These are phyloP conservation scores for Liparis tanakae DNA, from an alignment of 2,797 vertebrate genomes.

Conservation along the genomic window DNA sequence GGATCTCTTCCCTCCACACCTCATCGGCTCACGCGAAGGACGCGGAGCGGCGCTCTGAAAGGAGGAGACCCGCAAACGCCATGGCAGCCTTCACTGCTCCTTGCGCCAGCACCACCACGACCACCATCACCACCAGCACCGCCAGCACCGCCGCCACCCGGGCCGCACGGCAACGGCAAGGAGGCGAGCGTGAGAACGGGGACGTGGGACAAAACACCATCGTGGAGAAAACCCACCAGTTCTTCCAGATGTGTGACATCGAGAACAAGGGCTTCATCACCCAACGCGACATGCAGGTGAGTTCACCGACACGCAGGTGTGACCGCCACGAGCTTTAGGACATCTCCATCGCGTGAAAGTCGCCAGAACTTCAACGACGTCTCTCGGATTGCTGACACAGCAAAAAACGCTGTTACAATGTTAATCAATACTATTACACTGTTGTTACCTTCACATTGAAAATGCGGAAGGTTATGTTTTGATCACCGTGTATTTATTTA, in stretches of 20 bases:
- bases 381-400: neutral
- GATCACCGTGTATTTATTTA: too few relatives aligned
- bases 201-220: slow-evolving; percentile 71
- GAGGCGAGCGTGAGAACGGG: slow-evolving; percentile 29
- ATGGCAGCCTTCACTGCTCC: slow-evolving; percentile 78
- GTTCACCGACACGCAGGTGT: neutral
- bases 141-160: slow-evolving; percentile 16
- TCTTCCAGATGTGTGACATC: slow-evolving; percentile 93
- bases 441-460: too few relatives aligned
- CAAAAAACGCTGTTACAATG: neutral
- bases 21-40: slow-evolving; percentile 71
- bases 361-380: neutral
- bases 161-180: slow-evolving; percentile 44
- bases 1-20: slow-evolving; percentile 50
- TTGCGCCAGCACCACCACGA: slow-evolving; percentile 3
- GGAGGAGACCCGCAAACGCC: slow-evolving; percentile 16
- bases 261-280: slow-evolving; percentile 93
- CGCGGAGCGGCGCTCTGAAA: slow-evolving; percentile 3
- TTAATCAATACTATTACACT: too few relatives aligned
- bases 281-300: slow-evolving; percentile 91
- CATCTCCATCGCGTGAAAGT: neutral
- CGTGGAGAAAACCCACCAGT: slow-evolving; percentile 88
- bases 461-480: too few relatives aligned
- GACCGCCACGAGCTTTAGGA: neutral
- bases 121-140: neutral